Percentiles rank a stretch among this genome's conserved stretches.
These are phyloP conservation scores for Meiosimyza platycephala DNA, from an alignment of 2,888 invertebrate species.

Conservation along the genomic window DNA sequence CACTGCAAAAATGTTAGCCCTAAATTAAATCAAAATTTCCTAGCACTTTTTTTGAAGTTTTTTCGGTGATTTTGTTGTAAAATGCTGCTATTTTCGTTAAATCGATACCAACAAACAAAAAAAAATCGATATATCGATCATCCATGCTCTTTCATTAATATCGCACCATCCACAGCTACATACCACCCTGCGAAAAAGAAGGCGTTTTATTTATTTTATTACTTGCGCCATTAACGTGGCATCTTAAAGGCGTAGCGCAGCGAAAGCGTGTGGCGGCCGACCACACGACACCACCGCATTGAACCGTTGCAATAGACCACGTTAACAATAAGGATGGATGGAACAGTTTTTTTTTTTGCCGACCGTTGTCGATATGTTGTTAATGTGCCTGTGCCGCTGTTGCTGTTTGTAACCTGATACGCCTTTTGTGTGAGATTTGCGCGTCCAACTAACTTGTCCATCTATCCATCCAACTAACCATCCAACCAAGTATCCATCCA, in stretches of 20 bases:
- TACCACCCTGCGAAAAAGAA: constrained; percentile 8
- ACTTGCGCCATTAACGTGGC: constrained; percentile 27
- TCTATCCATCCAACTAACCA: constrained; percentile 15
- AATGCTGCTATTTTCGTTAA: too few relatives aligned
- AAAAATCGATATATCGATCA: too few relatives aligned
- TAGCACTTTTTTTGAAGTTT: too few relatives aligned
- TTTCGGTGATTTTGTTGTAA: too few relatives aligned
- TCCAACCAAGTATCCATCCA: constrained; percentile 4
- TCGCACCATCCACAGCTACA: background rate
- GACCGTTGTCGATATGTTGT: constrained; percentile 9
- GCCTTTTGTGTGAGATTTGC: constrained; percentile 20
- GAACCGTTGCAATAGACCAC: too few relatives aligned
- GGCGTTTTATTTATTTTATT: constrained; percentile 38
- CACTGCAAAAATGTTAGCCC: too few relatives aligned
- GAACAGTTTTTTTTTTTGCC: too few relatives aligned
- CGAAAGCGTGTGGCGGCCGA: constrained; percentile 29
- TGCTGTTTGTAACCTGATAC: constrained; percentile 23
- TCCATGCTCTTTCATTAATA: too few relatives aligned
- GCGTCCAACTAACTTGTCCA: constrained; percentile 30
- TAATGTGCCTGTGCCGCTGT: background rate
- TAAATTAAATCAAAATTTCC: too few relatives aligned
- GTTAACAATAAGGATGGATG: too few relatives aligned
- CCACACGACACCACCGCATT: too few relatives aligned
- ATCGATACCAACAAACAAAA: too few relatives aligned
- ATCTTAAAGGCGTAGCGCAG: constrained; percentile 30